Base-by-base conservation (phyloP, 2,113 vertebrate species). In the Grantiella picta region DNA sequence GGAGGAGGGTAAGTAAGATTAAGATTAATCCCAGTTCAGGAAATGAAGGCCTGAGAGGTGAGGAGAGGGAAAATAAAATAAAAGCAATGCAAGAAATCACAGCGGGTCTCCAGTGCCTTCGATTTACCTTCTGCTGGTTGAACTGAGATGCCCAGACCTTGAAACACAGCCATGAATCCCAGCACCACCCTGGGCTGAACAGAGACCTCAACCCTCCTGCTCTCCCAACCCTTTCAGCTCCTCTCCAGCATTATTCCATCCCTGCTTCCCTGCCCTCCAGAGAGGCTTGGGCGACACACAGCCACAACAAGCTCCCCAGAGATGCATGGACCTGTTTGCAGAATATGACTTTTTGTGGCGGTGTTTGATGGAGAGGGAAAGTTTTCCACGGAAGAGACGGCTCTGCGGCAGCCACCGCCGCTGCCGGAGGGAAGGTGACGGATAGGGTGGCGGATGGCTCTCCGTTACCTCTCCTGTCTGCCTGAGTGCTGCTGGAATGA, bases 291-390 rank as follows among this genome's bases (percentile, higher is more conserved):
- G 42, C 94, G 63, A 38, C 15, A 17, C 6, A 2, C 24, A 72
- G 77, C 70, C 65, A 3, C 1, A 40, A 88, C 44, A 36, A 86
- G 65, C 65, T 79, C 94, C 86, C 36, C 50, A 6, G 73, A 96
- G 82, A 95, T 15, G 4, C 68, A 88, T 28, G 77, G 63, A 42
- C 12, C 47, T 14, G 14, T 36, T 81, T 75, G 77, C 92, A 96
- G 83, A 94, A 79, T 92, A 71, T 86, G 90, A 95, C 91, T 95
- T 92, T 73, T 35, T n/a, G 65, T 54, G 19, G 36, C 11, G 0
- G 68, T 17, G 57, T 69, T 94, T 96, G 97, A 94, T 94, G 92
- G 94, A 97, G 68, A 95, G 86, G 94, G 65, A 87, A 94, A 83
- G 85, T 93, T 97, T 92, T 36, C 76, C 64, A 13, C 1, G 10